These are phyloP conservation scores for Cettia cetti DNA, from an alignment of 2,113 vertebrate species.

Conservation along the genomic window DNA sequence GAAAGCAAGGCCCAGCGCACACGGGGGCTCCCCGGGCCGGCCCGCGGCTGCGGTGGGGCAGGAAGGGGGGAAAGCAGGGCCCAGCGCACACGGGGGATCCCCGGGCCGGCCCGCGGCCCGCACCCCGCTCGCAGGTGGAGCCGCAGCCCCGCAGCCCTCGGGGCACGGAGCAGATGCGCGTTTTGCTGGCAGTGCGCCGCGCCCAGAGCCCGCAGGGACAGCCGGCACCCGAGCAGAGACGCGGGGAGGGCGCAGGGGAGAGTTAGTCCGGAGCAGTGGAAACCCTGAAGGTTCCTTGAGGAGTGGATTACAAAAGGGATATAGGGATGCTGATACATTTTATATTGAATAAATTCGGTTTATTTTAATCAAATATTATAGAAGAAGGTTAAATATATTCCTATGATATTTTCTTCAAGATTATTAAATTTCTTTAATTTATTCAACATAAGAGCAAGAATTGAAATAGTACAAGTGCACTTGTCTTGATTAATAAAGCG, in stretches of 20 bases:
- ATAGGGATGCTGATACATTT: background rate
- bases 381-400: constrained; percentile 68
- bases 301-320: background rate
- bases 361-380: constrained; percentile 68
- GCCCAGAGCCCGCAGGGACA: background rate
- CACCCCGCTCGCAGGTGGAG: too few relatives aligned
- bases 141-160: too few relatives aligned
- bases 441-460: constrained; percentile 37
- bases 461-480: constrained; percentile 75
- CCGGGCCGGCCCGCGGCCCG: too few relatives aligned
- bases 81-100: background rate
- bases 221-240: rapidly evolving
- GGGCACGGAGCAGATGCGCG: rapidly evolving
- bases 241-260: background rate
- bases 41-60: background rate
- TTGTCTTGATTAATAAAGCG: constrained; percentile 74
- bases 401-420: constrained; percentile 42
- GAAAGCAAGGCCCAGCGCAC: background rate
- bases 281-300: background rate
- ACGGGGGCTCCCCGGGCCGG: rapidly evolving
- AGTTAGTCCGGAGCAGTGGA: background rate
- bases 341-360: constrained; percentile 23
- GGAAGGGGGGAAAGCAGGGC: background rate
- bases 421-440: constrained; percentile 73
- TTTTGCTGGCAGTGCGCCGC: too few relatives aligned